Evolutionary conservation across 92 coral and sea anemone species (phyloP).

Genomic region (Zoanthus sociatus): DNA sequence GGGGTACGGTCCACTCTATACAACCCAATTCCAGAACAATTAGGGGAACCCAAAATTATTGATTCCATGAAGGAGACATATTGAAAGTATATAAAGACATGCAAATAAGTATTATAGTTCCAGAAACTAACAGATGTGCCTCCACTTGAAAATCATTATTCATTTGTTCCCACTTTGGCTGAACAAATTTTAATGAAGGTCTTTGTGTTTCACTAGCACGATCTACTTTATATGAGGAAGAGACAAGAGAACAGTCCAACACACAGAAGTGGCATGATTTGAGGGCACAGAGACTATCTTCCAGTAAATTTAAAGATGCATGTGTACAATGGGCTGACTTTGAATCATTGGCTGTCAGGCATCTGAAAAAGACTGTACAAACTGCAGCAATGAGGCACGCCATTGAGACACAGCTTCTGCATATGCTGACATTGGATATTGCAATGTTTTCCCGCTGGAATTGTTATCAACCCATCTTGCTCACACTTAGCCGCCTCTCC

Average conservation of each 20-base stretch:
- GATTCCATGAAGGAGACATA: background rate
- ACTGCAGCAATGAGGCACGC: background rate
- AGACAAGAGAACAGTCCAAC: slow-evolving; percentile 34
- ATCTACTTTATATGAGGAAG: slow-evolving; percentile 41
- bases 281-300: slow-evolving; percentile 28
- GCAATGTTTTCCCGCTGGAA: slow-evolving; percentile 45
- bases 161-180: background rate
- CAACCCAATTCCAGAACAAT: no score
- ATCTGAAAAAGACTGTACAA: slow-evolving; percentile 1
- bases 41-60: slow-evolving; percentile 9
- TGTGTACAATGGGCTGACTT: background rate
- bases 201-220: slow-evolving; percentile 16
- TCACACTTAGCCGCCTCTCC: slow-evolving; percentile 42
- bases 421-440: background rate
- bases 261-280: slow-evolving; percentile 26
- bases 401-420: background rate
- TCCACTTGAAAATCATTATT: slow-evolving; percentile 14
- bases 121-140: slow-evolving; percentile 12
- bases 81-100: background rate
- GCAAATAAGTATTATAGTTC: slow-evolving; percentile 29
- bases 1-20: slow-evolving; percentile 56
- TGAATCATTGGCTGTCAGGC: background rate
- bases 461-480: slow-evolving; percentile 45
- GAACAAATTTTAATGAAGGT: slow-evolving; percentile 29
- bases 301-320: slow-evolving; percentile 19